phyloP scores from a whole-genome alignment of 2,797 vertebrate genomes.

The Poeciliopsis presidionis region DNA sequence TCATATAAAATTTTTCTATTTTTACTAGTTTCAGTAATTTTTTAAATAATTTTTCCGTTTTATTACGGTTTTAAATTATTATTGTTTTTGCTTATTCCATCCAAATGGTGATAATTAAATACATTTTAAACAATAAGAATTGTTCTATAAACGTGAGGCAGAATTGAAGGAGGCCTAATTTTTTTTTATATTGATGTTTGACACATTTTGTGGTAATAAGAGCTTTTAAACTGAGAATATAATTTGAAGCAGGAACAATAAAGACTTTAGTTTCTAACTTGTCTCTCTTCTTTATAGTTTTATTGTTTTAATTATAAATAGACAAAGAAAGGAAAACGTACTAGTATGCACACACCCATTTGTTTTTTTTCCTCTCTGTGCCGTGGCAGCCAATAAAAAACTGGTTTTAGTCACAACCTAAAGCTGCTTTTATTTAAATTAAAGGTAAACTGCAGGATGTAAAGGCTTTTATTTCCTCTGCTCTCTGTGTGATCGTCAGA shows the following conservation, averaged over 20 bases:
- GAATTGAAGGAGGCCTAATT: neutral
- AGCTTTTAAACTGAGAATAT: neutral
- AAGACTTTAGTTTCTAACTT: neutral
- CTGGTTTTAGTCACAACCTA: neutral
- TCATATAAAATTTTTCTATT: neutral
- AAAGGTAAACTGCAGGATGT: neutral
- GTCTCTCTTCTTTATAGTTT: neutral
- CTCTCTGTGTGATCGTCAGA: slow-evolving; percentile 73
- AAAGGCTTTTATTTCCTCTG: neutral
- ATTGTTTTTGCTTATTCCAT: too few species aligned
- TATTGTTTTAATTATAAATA: neutral
- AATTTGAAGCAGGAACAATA: neutral
- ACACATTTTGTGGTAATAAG: neutral
- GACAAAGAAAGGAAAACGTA: neutral
- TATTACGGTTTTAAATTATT: neutral
- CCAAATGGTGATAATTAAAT: too few species aligned
- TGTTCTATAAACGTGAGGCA: neutral
- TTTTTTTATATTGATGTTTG: neutral
- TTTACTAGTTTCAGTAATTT: neutral
- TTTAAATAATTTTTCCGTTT: neutral
- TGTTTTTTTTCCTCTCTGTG: neutral
- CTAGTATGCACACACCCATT: neutral
- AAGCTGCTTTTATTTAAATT: neutral
- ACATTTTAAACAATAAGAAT: neutral
- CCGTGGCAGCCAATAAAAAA: neutral